These are phyloP conservation scores for Ferrisia virgata DNA, from an alignment of 2,888 invertebrate genomes.

Conservation along the genomic window DNA sequence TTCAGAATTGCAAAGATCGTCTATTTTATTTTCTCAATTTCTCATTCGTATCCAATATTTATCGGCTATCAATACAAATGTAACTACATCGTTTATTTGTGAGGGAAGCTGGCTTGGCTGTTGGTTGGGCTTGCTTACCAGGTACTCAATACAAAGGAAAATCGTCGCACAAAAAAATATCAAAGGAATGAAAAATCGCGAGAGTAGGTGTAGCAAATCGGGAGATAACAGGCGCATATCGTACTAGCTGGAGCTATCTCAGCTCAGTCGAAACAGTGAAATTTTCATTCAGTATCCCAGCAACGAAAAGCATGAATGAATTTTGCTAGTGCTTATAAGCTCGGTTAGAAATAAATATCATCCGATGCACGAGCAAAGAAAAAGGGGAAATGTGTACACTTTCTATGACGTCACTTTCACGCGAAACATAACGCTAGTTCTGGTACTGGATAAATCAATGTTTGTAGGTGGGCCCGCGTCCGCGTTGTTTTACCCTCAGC, in stretches of 20 bases:
- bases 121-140: too few relatives aligned
- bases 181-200: too few relatives aligned
- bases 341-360: constrained; percentile 7
- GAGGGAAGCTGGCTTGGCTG: too few relatives aligned
- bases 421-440: not conserved
- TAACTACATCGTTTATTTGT: too few relatives aligned
- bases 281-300: not conserved
- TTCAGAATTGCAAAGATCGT: too few relatives aligned
- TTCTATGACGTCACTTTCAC: not conserved
- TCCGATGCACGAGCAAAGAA: not conserved
- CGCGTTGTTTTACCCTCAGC: not conserved
- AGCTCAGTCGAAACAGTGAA: not conserved
- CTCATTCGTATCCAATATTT: too few relatives aligned
- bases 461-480: not conserved
- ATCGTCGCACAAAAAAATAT: too few relatives aligned
- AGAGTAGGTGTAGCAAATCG: not conserved
- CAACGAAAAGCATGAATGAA: not conserved
- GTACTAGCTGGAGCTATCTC: not conserved
- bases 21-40: too few relatives aligned
- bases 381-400: not conserved
- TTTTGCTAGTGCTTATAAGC: not conserved
- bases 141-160: too few relatives aligned
- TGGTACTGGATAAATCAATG: not conserved
- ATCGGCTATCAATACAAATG: too few relatives aligned
- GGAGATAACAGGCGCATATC: not conserved